Conservation (phyloP, 2,888 invertebrate species). For the Diadromus collaris region DNA sequence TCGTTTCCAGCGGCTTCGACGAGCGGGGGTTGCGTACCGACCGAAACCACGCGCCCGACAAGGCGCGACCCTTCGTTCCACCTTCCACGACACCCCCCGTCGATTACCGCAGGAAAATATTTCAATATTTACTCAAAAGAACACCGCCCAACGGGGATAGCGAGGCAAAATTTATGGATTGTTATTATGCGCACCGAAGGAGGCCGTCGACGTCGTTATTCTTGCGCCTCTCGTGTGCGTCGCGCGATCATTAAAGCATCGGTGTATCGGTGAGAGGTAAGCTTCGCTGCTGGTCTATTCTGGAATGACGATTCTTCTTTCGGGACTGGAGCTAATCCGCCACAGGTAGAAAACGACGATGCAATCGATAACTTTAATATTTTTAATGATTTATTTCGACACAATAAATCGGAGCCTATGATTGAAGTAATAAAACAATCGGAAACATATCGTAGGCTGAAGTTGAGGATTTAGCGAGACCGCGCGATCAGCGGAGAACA, state of each 20-base stretch:
- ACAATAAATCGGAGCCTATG: neutral
- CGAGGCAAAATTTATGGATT: constrained; percentile 66
- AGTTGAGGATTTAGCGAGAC: neutral
- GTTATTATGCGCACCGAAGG: constrained; percentile 48
- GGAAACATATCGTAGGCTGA: neutral
- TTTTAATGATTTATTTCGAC: neutral
- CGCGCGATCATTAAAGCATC: neutral
- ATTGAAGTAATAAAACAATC: neutral
- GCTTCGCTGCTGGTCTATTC: neutral
- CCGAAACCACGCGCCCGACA: constrained; percentile 27
- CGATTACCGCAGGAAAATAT: constrained; percentile 71
- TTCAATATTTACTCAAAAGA: constrained; percentile 76
- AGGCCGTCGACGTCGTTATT: constrained; percentile 35
- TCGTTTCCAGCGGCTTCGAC: constrained; percentile 48
- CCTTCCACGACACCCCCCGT: constrained; percentile 59
- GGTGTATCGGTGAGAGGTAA: neutral
- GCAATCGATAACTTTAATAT: neutral
- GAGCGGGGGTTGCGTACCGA: constrained; percentile 28
- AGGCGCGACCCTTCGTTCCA: constrained; percentile 47
- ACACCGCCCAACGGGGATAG: constrained; percentile 55
- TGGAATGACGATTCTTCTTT: neutral
- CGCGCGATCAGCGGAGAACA: constrained; percentile 2
- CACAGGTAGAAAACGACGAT: neutral
- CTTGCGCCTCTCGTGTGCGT: constrained; percentile 1
- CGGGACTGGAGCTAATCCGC: neutral